These are phyloP conservation scores for Muschampia plurimacula DNA, from an alignment of 2,888 invertebrate species.

Conservation along the genomic window DNA sequence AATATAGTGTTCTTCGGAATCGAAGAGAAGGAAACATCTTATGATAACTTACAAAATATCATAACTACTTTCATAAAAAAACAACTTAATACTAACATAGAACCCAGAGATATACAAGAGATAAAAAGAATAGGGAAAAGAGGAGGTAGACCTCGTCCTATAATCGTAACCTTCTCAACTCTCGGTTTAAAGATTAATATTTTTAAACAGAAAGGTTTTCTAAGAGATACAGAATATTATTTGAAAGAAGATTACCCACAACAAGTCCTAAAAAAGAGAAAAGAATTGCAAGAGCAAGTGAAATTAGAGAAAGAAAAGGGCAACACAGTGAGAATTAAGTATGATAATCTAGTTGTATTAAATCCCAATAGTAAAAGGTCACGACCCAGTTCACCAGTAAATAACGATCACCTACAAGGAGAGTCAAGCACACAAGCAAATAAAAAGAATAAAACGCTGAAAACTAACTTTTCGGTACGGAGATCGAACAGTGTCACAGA, in stretches of 20 bases:
- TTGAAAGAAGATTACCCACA: too few relatives aligned
- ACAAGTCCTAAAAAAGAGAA: background rate
- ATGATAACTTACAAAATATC: conserved; percentile 36
- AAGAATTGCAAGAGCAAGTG: background rate
- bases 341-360: background rate
- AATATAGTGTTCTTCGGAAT: conserved; percentile 45
- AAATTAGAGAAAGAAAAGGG: background rate
- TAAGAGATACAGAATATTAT: background rate
- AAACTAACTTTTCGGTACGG: too few relatives aligned
- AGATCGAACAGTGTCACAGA: background rate
- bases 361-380: too few relatives aligned
- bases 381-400: too few relatives aligned
- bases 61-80: conserved; percentile 29
- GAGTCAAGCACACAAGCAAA: too few relatives aligned
- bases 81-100: background rate
- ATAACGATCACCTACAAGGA: too few relatives aligned
- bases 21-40: conserved; percentile 42
- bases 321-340: background rate
- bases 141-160: background rate
- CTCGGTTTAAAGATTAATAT: background rate
- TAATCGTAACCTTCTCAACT: background rate
- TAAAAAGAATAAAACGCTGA: too few relatives aligned
- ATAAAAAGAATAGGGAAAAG: background rate
- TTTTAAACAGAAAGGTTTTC: background rate
- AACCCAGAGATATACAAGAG: background rate